Evolutionary conservation across 30 jellyfish, hydroid and myxozoan species (phyloP).

Genomic region (Turritopsis rubra): DNA sequence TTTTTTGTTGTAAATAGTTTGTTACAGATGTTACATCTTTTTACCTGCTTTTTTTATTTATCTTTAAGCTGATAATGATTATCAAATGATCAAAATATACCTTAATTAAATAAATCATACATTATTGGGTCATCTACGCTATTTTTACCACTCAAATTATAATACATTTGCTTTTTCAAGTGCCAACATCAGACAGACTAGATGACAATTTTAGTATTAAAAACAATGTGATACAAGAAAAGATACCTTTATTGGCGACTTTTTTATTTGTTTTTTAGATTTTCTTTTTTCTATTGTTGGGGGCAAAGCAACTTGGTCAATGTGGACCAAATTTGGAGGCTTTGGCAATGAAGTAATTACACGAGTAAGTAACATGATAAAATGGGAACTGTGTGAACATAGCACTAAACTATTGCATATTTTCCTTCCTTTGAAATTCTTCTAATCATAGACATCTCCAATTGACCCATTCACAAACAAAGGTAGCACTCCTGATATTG

Average conservation of each 20-base stretch:
- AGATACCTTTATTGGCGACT: neutral
- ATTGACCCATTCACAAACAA: slow-evolving; percentile 53
- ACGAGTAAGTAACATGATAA: slow-evolving; percentile 25
- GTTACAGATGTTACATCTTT: too few relatives aligned
- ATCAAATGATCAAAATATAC: too few relatives aligned
- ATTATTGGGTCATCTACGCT: too few relatives aligned
- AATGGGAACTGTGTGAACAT: neutral
- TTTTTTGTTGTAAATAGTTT: too few relatives aligned
- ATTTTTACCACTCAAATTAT: too few relatives aligned
- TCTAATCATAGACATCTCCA: slow-evolving; percentile 34
- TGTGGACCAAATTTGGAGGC: slow-evolving; percentile 79
- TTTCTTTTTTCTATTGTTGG: slow-evolving; percentile 55
- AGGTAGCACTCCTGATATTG: slow-evolving; percentile 48
- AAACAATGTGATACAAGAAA: too few relatives aligned
- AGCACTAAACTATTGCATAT: neutral
- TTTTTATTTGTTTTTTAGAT: slow-evolving; percentile 22
- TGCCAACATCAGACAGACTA: too few relatives aligned
- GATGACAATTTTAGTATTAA: too few relatives aligned
- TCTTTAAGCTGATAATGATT: too few relatives aligned
- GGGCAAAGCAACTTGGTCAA: slow-evolving; percentile 75
- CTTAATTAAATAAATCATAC: too few relatives aligned
- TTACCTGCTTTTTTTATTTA: too few relatives aligned
- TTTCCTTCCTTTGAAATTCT: neutral
- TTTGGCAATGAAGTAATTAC: slow-evolving; percentile 56
- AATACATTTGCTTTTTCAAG: too few relatives aligned